phyloP scores from a whole-genome alignment of 1,140 invertebrate species.

The Nilaparvata lugens region DNA sequence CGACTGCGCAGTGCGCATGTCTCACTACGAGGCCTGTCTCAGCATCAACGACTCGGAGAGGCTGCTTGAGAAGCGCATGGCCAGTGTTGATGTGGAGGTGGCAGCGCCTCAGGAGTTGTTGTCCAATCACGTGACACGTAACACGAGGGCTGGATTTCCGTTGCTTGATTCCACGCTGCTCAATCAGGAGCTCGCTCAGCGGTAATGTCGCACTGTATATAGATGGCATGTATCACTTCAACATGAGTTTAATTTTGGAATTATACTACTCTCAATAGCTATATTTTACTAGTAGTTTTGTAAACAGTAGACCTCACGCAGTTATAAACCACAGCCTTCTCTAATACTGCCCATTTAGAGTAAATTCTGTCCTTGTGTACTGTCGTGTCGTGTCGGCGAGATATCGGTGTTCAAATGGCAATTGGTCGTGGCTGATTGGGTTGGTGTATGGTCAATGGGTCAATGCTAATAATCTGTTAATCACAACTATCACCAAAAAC shows the following conservation, averaged over 20 bases:
- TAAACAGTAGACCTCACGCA: no score
- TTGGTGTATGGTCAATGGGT: no score
- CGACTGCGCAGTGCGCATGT: conserved; percentile 64
- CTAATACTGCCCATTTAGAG: neutral
- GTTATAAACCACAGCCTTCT: no score
- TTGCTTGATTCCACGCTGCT: conserved; percentile 63
- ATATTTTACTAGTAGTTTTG: no score
- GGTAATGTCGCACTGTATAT: conserved; percentile 31
- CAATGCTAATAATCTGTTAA: no score
- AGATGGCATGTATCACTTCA: neutral
- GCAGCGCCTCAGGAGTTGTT: conserved; percentile 64
- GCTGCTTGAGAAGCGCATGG: conserved; percentile 58
- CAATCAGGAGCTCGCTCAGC: conserved; percentile 61
- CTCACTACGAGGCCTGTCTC: conserved; percentile 67
- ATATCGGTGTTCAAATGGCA: no score
- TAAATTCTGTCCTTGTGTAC: no score
- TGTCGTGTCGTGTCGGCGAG: no score
- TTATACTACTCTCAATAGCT: conserved; percentile 4
- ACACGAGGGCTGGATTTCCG: conserved; percentile 54
- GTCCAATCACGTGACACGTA: conserved; percentile 43
- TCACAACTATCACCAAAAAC: no score
- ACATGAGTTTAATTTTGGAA: neutral
- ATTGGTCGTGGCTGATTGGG: no score
- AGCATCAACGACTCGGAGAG: conserved; percentile 59
- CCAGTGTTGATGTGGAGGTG: conserved; percentile 68